Base-by-base conservation (phyloP, 2,888 invertebrate species). In the Dryobota labecula region DNA sequence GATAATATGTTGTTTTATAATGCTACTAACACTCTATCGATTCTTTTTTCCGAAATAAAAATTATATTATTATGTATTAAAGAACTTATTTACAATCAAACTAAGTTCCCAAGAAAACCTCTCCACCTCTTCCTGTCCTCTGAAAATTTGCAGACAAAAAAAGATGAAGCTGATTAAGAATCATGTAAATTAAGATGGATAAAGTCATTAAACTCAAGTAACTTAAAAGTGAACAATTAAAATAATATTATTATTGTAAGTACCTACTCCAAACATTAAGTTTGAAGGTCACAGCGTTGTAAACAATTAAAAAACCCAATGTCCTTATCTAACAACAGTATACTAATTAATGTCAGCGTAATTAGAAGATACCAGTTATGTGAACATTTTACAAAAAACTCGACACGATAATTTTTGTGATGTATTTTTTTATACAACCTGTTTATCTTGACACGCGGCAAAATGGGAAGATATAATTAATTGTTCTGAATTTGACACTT, bases 331-430 rank as follows among this genome's bases (percentile, higher is more conserved):
- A 47, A 67, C 54, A 66, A 73, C 75, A 83, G 70, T 83, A 80
- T 57, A 83, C 74, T 80, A 73, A 83, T 85, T 68, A 84, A 68
- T 84, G 77, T 82, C 75, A 82, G 80, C 69, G 74, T 84, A 77
- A 85, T 85, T 80, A 78, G 71, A 77, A 73, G 75, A 68, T 78
- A 72, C 54, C 43, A 69, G 61, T 30, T 67, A 70, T 53, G 70
- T 66, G 80, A 78, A 83, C 65, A 74, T 77, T 80, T 71, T 27
- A 77, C 36, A 62, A 82, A 79, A 82, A 82, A 53, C 53, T 54
- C 24, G 27, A 70, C 65, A 61, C 20, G 20, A 53, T 36, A 57
- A 57, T 62, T 62, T 67, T 54, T 60, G 73, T 66, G 33, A 54
- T 67, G 57, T 57, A 51, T 49, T 57, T 33, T 65, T 76, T 54